phyloP scores from a whole-genome alignment of 2,113 vertebrate species.

The Rhinogobius similis region DNA sequence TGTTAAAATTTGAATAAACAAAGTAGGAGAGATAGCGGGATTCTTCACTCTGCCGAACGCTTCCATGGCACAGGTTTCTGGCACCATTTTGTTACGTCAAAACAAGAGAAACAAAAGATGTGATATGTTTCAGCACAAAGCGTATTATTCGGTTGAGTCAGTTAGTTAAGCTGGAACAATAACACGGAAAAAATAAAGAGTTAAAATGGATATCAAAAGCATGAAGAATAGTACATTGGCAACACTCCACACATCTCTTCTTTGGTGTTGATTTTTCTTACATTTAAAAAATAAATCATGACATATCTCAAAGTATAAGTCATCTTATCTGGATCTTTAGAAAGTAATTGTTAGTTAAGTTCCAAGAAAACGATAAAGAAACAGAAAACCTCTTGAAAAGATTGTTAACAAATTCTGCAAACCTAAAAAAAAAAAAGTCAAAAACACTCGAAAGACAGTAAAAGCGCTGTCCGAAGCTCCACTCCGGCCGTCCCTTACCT shows the following conservation, averaged over 20 bases:
- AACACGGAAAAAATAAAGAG: not conserved
- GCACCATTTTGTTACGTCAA: not conserved
- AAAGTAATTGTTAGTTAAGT: too few relatives aligned
- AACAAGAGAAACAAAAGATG: not conserved
- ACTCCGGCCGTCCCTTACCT: conserved; percentile 80
- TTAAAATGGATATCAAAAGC: not conserved
- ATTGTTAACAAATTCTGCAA: too few relatives aligned
- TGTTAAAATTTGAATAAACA: not conserved
- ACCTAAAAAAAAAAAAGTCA: too few relatives aligned
- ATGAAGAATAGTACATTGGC: not conserved
- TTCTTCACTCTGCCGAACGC: not conserved
- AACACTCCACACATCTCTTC: not conserved
- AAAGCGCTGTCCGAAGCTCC: not conserved
- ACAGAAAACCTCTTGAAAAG: not conserved
- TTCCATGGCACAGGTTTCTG: not conserved
- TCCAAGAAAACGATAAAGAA: not conserved
- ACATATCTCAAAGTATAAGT: too few relatives aligned
- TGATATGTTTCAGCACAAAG: not conserved
- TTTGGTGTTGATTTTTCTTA: not conserved
- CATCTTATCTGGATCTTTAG: too few relatives aligned
- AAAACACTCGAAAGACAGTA: not conserved
- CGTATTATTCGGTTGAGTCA: not conserved
- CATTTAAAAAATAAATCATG: not conserved
- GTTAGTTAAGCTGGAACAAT: not conserved
- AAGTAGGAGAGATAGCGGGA: not conserved